Conservation (phyloP, 2,888 invertebrate species). For the Xestia xanthographa region DNA sequence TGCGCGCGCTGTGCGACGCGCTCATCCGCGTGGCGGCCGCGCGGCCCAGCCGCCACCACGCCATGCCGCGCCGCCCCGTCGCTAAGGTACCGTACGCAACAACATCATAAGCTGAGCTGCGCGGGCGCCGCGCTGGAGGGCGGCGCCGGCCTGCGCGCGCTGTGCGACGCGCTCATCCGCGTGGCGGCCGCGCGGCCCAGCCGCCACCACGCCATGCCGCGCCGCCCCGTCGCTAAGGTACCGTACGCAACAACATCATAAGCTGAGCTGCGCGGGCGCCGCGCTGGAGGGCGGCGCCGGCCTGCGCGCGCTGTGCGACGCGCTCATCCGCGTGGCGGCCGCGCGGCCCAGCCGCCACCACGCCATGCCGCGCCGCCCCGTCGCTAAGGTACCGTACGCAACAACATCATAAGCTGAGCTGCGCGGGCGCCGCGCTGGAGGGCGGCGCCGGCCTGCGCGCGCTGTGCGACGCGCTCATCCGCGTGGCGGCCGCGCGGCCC, state of each 20-base stretch:
- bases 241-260: conserved; percentile 3
- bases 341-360: conserved; percentile 87
- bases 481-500: conserved; percentile 88
- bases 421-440: too few species aligned
- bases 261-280: too few species aligned
- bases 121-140: too few species aligned
- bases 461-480: conserved; percentile 89
- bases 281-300: too few species aligned
- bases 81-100: conserved; percentile 83
- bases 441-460: too few species aligned
- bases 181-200: conserved; percentile 89
- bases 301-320: too few species aligned
- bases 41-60: conserved; percentile 87
- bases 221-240: conserved; percentile 88
- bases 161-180: conserved; percentile 89
- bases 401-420: background rate
- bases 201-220: conserved; percentile 88
- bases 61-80: conserved; percentile 87
- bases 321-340: conserved; percentile 89
- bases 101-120: background rate
- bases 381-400: conserved; percentile 84
- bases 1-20: too few species aligned
- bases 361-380: conserved; percentile 88
- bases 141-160: too few species aligned
- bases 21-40: conserved; percentile 89